Conservation (phyloP, 2,888 invertebrate species). For the Phaedon cochleariae region DNA sequence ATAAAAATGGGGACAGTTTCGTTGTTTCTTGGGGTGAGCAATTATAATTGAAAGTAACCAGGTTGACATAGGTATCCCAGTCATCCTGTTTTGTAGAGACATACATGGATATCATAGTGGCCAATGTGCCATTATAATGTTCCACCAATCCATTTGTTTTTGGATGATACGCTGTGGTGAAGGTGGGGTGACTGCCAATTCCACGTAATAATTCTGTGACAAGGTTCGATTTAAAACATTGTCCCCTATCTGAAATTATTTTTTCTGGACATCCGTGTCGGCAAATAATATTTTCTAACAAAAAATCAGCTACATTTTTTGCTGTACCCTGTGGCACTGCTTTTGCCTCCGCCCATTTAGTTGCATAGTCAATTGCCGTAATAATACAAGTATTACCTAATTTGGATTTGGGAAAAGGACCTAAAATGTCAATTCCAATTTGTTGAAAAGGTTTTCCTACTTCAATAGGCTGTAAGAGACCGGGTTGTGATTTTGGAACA, state of each 20-base stretch:
- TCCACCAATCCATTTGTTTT: conserved; percentile 8
- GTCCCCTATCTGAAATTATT: not conserved
- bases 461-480: no score
- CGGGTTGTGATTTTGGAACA: no score
- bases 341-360: not conserved
- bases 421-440: not conserved
- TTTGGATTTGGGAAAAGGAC: not conserved
- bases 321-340: not conserved
- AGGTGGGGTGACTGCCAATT: not conserved
- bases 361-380: not conserved
- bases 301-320: not conserved
- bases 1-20: not conserved
- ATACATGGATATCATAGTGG: conserved; percentile 5
- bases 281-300: not conserved
- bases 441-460: not conserved
- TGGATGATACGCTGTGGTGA: not conserved
- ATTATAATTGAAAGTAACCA: conserved; percentile 4
- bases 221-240: not conserved
- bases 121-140: not conserved
- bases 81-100: not conserved
- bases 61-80: not conserved
- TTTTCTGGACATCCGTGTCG: not conserved
- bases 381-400: not conserved
- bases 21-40: not conserved
- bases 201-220: not conserved